phyloP scores from a whole-genome alignment of 2,797 vertebrate species.

The Sebastes vulpes region DNA sequence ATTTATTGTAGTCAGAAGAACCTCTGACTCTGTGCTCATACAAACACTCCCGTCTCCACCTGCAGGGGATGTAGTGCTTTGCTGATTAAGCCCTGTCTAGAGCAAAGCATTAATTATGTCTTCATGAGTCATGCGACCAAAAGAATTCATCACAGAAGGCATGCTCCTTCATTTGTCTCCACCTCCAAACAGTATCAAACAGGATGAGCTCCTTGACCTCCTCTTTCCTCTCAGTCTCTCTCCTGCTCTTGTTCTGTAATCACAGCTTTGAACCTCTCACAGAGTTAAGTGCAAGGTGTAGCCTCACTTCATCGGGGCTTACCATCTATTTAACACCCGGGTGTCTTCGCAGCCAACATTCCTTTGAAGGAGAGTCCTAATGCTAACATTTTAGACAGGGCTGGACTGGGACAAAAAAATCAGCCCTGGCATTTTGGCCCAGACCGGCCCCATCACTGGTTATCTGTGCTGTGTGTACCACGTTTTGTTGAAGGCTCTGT shows the following conservation, averaged over 20 bases:
- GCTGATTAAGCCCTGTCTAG: conserved; percentile 29
- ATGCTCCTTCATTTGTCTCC: conserved; percentile 19
- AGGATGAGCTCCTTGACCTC: conserved; percentile 42
- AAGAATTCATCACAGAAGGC: conserved; percentile 30
- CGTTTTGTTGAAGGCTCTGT: too few species aligned
- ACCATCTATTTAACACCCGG: conserved; percentile 52
- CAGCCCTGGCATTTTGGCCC: too few species aligned
- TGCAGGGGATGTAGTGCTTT: conserved; percentile 39
- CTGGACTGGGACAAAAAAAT: too few species aligned
- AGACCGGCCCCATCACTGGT: too few species aligned
- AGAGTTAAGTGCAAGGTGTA: conserved; percentile 77
- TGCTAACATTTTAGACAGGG: conserved; percentile 22
- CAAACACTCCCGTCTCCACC: conserved; percentile 46
- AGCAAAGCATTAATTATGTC: conserved; percentile 29
- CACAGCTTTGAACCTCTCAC: conserved; percentile 56
- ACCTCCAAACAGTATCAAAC: conserved; percentile 23
- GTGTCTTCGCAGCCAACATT: conserved; percentile 62
- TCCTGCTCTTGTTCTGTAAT: conserved; percentile 64
- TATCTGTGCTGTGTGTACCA: too few species aligned
- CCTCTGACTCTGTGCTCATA: conserved; percentile 16
- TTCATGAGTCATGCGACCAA: conserved; percentile 36
- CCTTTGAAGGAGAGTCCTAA: conserved; percentile 43
- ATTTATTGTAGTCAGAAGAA: conserved; percentile 13
- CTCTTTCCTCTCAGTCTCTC: conserved; percentile 40
- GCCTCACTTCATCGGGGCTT: conserved; percentile 42